Evolutionary conservation across 2,797 vertebrate genomes (phyloP), one percentile per base, ranked within the genome.

Genomic region (Sparidentex hasta): DNA sequence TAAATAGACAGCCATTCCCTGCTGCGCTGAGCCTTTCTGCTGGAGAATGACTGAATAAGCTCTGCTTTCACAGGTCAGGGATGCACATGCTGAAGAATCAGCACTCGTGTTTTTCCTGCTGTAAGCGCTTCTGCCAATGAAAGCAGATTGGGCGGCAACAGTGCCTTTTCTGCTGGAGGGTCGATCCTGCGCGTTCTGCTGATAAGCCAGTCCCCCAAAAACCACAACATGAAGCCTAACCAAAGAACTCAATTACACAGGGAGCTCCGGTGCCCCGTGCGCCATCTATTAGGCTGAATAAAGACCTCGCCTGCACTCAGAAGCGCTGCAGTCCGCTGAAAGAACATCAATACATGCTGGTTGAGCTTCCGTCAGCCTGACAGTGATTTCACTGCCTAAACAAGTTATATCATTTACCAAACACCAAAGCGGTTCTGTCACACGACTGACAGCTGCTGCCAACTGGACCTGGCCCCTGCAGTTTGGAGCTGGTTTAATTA

Each of bases 21-120:
- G 93, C 93, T 94, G 94, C 64, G 90, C 63, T 23, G 78, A 70
- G 74, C 80, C 84, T 93, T 94, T 94, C 93, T 93, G 87, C 87
- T 48, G 80, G 73, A 92, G 92, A 90, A 91, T 83, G 90, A 93
- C 92, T 92, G 93, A 94, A 95, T 92, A 92, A 94, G 94, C 93
- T 92, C 88, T 82, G 90, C 92, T 94, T 94, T 94, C 92, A 93
- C 93, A 95, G 95, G 95, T 95, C 95, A 95, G 93, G 88, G 94
- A 95, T 91, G 91, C 89, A 92, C 91, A 93, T 69, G 88, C 88
- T 90, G 92, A 91, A 93, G 95, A 95, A 95, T 95, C 95, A 95
- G 95, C 95, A 94, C 90, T 92, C 79, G 82, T 84, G 91, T 91
- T 95, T 93, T 94, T 91, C 92, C 95, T 79, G 92, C 93, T 93